Percentiles rank a stretch among this genome's conserved stretches.
phyloP scores from a whole-genome alignment of 2,888 invertebrate species.

The Machimus atricapillus region DNA sequence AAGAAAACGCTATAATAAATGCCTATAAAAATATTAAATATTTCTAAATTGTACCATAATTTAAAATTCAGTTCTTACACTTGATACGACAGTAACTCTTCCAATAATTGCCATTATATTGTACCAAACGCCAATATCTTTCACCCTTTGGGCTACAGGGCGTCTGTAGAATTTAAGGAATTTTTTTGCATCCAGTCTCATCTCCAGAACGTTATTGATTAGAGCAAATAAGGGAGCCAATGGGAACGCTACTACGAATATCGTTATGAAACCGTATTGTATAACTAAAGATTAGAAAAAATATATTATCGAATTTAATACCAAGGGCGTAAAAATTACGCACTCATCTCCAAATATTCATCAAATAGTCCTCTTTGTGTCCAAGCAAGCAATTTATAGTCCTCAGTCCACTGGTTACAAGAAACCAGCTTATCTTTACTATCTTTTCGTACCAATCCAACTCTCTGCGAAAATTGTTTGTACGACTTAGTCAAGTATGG shows the following conservation, averaged over 20 bases:
- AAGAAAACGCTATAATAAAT: slow-evolving; percentile 83
- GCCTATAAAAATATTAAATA: slow-evolving; percentile 65
- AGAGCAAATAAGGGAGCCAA: slow-evolving; percentile 83
- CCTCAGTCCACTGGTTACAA: slow-evolving; percentile 76
- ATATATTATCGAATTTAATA: not conserved
- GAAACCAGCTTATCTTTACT: slow-evolving; percentile 62
- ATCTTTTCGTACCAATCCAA: slow-evolving; percentile 64
- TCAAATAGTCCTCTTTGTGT: slow-evolving; percentile 75
- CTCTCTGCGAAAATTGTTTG: slow-evolving; percentile 61
- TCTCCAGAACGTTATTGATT: slow-evolving; percentile 82
- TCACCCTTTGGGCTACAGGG: slow-evolving; percentile 76
- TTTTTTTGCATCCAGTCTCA: slow-evolving; percentile 83
- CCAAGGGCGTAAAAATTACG: slow-evolving; percentile 48
- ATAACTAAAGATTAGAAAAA: slow-evolving; percentile 67
- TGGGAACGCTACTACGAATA: slow-evolving; percentile 87
- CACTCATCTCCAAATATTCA: slow-evolving; percentile 88
- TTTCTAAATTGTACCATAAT: not conserved
- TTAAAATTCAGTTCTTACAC: slow-evolving; percentile 66
- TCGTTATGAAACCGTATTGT: slow-evolving; percentile 85
- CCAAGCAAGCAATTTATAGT: slow-evolving; percentile 72
- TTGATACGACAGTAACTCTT: slow-evolving; percentile 77
- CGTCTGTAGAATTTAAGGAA: slow-evolving; percentile 76
- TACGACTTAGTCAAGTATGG: slow-evolving; percentile 68
- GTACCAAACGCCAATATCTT: slow-evolving; percentile 82
- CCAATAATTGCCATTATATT: slow-evolving; percentile 77